Base-by-base conservation (phyloP, 2,888 invertebrate genomes). In the Hipparchia semele region DNA sequence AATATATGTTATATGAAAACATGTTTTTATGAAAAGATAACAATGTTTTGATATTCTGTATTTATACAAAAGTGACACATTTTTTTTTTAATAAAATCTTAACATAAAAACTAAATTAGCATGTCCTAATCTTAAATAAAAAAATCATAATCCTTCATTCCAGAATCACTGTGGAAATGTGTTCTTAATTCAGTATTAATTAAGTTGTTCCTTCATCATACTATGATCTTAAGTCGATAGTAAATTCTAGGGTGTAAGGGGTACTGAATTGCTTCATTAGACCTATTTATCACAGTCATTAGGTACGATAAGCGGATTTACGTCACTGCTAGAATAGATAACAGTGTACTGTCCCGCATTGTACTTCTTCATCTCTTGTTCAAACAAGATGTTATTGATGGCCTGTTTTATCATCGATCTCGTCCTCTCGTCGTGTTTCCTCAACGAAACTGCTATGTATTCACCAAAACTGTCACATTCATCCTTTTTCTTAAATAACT, bases 361-460 rank as follows among this genome's bases (percentile, higher is more conserved):
- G 68, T 90, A 94, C 70, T 89, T 91, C 78, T 91, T 91, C 92
- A 93, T 93, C 76, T 93, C 93, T 68, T 92, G 92, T 72, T 93
- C 93, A 76, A 92, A 93, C 12, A 92, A 73, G 60, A 93, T 92
- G 72, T 92, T 93, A 68, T 93, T 92, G 2, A 94, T 93, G 0
- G 92, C 92, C 74, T 92, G 92, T 70, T 94, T 92, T 60, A 93
- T 92, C 90, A 93, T 91, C 2, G 90, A 87, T 56, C 88, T 88
- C 0, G 92, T 91, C 33, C 91, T 83, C 23, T 91, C 90, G 75
- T 92, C 91, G 68, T 92, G 92, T 78, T 94, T 94, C 56, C 92
- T 85, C 54, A 94, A 79, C 0, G 92, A 91, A 46, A 88, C 82
- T 0, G 94, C 91, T 58, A 94, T 92, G 75, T 93, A 94, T 68